Base-by-base conservation (phyloP, 2,113 vertebrate genomes). In the Gopherus evgoodei region DNA sequence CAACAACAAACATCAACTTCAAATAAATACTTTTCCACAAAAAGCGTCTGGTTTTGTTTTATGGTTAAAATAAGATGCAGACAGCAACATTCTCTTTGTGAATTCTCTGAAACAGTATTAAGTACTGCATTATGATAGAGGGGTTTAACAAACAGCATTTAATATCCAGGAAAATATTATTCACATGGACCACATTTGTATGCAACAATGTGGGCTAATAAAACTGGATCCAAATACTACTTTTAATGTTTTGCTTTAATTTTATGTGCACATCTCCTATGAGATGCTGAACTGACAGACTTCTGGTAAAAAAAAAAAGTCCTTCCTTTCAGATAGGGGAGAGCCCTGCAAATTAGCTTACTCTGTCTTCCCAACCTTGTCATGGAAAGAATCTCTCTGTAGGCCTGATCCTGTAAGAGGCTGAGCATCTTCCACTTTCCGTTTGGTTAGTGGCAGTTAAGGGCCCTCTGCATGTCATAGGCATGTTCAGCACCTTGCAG, bases 191-290 rank as follows among this genome's bases (percentile, higher is more conserved):
- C 82, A 12, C 5, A 84, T 38, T 56, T 52, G 87, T 10, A 49
- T 94, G 44, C 82, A 92, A 84, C 87, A 3, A 81, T 44, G 76
- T 0, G 3, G 75, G 90, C 4, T 92, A 89, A 89, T 85, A 81
- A 88, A 94, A 69, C 11, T 62, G 81, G 42, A 54, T 81, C 47
- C 85, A 93, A 93, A 89, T 27, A 84, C 4, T 53, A 27, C 1
- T 82, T 90, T 57, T 92, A 50, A 92, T 85, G 87, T 92, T 89
- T 95, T 86, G 13, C 6, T 69, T 86, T 69, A 90, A 75, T 79
- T 79, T 52, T 10, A 31, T 1, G 1, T 52, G 14, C 85, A 10
- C 4, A 6, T 31, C 31, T 83, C 13, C 17, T 25, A 81, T 2
- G 81, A 95, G 47, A 44, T 1, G 22, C 79, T 47, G 9, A 90